Conservation (phyloP, 1,140 invertebrate species). For the Venustaconcha ellipsiformis region DNA sequence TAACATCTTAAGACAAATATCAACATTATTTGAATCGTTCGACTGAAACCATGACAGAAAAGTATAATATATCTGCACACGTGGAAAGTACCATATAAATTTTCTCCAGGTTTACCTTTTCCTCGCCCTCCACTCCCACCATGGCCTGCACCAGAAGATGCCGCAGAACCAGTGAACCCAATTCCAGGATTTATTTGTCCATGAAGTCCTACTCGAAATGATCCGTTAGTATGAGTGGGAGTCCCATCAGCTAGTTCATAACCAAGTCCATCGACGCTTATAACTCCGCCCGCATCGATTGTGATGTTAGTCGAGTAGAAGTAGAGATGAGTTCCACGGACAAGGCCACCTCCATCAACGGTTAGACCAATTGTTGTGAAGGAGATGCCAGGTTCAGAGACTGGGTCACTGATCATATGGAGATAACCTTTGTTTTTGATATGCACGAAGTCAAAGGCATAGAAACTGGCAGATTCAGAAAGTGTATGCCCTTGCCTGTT, state of each 20-base stretch:
- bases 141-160: conserved; percentile 46
- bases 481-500: conserved; percentile 45
- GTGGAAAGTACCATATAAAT: too few species aligned
- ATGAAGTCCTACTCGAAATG: conserved; percentile 31
- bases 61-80: too few species aligned
- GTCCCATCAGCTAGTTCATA: conserved; percentile 41
- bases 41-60: too few species aligned
- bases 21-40: too few species aligned
- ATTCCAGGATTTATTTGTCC: conserved; percentile 52
- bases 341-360: conserved; percentile 53
- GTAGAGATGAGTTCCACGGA: conserved; percentile 48
- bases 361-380: conserved; percentile 42
- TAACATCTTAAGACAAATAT: too few species aligned
- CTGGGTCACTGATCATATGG: conserved; percentile 54
- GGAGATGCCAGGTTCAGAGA: conserved; percentile 42
- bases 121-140: conserved; percentile 55
- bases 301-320: conserved; percentile 50
- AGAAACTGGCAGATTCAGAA: conserved; percentile 37
- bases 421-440: conserved; percentile 51
- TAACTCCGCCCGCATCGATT: conserved; percentile 47
- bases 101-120: conserved; percentile 38
- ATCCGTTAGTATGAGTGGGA: too few species aligned
- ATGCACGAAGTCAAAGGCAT: conserved; percentile 50
- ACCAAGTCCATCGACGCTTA: conserved; percentile 53
- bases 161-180: conserved; percentile 31